These are phyloP conservation scores for Melanitta fusca DNA, from an alignment of 2,797 vertebrate species.

Conservation along the genomic window DNA sequence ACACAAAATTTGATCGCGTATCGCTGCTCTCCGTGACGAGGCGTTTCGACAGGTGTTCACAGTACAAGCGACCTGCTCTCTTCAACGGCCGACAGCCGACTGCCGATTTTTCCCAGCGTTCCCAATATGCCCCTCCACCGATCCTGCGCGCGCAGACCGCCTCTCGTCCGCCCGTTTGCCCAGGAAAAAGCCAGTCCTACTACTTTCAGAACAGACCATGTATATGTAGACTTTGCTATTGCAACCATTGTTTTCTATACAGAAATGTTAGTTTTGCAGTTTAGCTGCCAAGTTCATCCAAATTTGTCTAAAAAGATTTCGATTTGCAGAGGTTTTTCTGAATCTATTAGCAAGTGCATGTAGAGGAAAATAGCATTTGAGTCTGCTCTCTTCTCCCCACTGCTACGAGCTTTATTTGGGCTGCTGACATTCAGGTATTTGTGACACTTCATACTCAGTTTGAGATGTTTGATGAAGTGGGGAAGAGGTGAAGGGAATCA, in stretches of 20 bases:
- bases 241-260: neutral
- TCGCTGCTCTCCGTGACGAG: no score
- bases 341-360: neutral
- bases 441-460: neutral
- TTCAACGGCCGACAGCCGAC: no score
- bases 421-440: neutral
- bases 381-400: neutral
- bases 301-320: neutral
- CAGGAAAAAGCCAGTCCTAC: no score
- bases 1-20: no score
- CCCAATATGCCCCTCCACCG: no score
- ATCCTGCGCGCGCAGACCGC: no score
- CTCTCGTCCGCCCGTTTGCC: no score
- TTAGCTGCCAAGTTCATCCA: neutral
- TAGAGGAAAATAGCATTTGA: neutral
- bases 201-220: no score
- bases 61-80: no score
- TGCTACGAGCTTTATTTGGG: neutral
- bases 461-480: neutral
- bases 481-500: neutral
- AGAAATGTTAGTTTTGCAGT: neutral
- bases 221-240: neutral
- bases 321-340: neutral
- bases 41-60: no score
- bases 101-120: no score